Conservation (phyloP, 2,888 invertebrate species). For the Ceratothoa steindachneri region DNA sequence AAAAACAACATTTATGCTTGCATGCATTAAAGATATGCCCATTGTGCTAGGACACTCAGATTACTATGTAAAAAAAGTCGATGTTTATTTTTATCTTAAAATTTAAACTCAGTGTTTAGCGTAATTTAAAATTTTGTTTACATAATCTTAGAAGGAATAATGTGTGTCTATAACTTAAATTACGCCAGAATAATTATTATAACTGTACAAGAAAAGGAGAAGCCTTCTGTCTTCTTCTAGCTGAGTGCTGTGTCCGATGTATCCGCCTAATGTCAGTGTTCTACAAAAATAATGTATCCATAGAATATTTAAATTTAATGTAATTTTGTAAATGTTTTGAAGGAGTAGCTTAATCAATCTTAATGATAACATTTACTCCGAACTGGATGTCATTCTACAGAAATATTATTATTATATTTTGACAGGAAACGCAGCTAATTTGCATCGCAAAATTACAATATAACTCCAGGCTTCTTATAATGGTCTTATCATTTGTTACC, state of each 20-base stretch:
- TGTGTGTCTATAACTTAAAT: slow-evolving; percentile 4
- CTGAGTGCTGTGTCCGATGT: slow-evolving; percentile 45
- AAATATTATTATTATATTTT: background rate
- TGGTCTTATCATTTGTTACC: background rate
- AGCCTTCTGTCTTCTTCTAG: slow-evolving; percentile 12
- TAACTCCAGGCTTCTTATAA: background rate
- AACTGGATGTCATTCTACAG: background rate
- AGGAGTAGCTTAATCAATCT: slow-evolving; percentile 4
- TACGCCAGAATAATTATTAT: slow-evolving; percentile 10
- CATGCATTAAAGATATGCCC: slow-evolving; percentile 4
- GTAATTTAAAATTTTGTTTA: background rate
- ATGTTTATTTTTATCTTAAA: slow-evolving; percentile 5
- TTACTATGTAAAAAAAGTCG: background rate
- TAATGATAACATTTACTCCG: slow-evolving; percentile 4
- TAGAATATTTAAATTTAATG: slow-evolving; percentile 46
- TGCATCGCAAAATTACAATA: background rate
- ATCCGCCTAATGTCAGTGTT: slow-evolving; percentile 47
- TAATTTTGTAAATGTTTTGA: slow-evolving; percentile 44
- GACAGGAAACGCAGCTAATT: background rate
- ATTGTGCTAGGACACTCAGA: slow-evolving; percentile 9
- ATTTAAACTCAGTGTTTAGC: slow-evolving; percentile 5
- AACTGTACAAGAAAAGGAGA: slow-evolving; percentile 22
- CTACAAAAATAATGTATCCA: slow-evolving; percentile 48
- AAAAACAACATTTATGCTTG: background rate
- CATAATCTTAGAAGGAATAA: background rate